Evolutionary conservation across 1,140 invertebrate genomes (phyloP), one percentile per base, ranked within the genome.

Genomic region (Drosophila eugracilis): DNA sequence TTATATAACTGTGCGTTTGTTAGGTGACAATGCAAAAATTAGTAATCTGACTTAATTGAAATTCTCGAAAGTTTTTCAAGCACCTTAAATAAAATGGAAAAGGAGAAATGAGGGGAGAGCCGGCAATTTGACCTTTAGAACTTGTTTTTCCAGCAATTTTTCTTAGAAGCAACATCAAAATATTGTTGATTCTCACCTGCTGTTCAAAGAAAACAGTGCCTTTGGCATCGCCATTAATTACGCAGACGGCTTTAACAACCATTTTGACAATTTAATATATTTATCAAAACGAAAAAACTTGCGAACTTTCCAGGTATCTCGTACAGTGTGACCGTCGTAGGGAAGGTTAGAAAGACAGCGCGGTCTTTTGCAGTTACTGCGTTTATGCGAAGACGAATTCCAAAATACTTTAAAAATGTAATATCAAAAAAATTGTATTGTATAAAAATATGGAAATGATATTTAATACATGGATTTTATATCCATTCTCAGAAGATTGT

Each of bases 121-220:
- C 83, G 83, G 83, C 65, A 39, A 37, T 62, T 57, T 62, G 83
- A 88, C 83, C 83, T 83, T 75, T 60, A 67, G 52, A 62, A 62
- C 58, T 34, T 44, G 19, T 7, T 34, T 21, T 30, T 57, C 4
- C n/a, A n/a, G 26, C 14, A 44, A 37, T 22, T 63, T 37, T 6
- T 4, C 4, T 1, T 21, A 1, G 6, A 0, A 4, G 22, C n/a
- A 45, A 14, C 6, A 6, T 5, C 3, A 21, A n/a, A 26, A n/a
- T 7, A n/a, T 30, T 7, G 4, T 21, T 5, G 17, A 12, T 21
- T 53, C 75, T 93, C 93, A 96, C 96, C 92, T 93, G 92, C 93
- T 97, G 96, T 39, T 94, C 93, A 83, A 98, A 97, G 86, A 93
- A 94, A 59, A 97, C 91, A 4, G 95, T 96, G 67, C 97, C 97